Percentiles rank a stretch among this genome's conserved stretches.
Conservation (phyloP, 2,113 vertebrate genomes). For the Chaetodon auriga region DNA sequence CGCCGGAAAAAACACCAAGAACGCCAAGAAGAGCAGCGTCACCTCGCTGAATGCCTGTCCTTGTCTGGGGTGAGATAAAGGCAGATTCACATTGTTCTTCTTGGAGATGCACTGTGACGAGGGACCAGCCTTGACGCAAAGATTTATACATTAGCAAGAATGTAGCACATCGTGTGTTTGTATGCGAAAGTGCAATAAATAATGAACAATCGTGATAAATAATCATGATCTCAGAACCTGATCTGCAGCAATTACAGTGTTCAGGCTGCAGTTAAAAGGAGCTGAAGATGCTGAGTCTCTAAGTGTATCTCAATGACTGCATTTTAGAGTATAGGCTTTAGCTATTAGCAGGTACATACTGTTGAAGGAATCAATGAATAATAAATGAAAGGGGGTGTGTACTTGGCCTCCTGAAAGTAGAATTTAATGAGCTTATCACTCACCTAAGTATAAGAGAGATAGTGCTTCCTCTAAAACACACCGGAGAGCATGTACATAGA, state of each 20-base stretch:
- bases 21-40: too few species aligned
- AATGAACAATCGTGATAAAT: too few species aligned
- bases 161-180: too few species aligned
- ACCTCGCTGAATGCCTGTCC: too few species aligned
- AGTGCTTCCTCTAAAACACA: constrained; percentile 6
- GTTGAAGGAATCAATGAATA: constrained; percentile 37
- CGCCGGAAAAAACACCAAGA: too few species aligned
- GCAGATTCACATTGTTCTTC: too few species aligned
- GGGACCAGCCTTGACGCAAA: too few species aligned
- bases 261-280: constrained; percentile 19
- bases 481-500: background rate
- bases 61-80: too few species aligned
- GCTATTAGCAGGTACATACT: background rate
- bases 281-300: constrained; percentile 16
- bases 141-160: too few species aligned
- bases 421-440: constrained; percentile 37
- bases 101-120: too few species aligned
- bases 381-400: constrained; percentile 35
- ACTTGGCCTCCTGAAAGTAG: constrained; percentile 11
- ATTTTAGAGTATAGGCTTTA: constrained; percentile 28
- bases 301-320: constrained; percentile 28
- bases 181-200: too few species aligned
- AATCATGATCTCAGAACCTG: background rate
- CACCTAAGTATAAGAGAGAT: background rate
- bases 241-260: constrained; percentile 4